Evolutionary conservation across 2,797 vertebrate genomes (phyloP).

Genomic region (Gambusia yucatana): DNA sequence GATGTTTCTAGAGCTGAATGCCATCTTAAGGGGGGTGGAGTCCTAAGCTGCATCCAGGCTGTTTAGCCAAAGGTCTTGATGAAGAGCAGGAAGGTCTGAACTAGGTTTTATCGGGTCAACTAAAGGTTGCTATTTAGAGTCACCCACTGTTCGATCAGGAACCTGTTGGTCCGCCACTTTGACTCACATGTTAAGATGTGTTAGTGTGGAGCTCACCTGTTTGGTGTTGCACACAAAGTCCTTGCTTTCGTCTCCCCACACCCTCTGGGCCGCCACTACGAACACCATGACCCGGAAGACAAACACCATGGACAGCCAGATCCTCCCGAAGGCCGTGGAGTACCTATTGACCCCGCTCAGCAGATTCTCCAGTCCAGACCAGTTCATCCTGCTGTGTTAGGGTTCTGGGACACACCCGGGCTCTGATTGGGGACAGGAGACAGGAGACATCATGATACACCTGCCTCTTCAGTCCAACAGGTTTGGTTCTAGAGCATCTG

Average conservation of each 20-base stretch:
- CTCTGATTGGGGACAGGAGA: constrained; percentile 12
- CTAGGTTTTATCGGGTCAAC: too few species aligned
- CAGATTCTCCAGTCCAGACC: constrained; percentile 85
- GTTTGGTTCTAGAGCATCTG: neutral
- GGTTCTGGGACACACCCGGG: neutral
- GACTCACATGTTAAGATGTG: neutral
- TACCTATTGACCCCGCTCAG: constrained; percentile 91
- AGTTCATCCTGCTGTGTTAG: constrained; percentile 86
- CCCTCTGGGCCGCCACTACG: constrained; percentile 88
- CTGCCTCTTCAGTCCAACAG: neutral
- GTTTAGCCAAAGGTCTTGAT: too few species aligned
- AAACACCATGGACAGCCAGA: constrained; percentile 95
- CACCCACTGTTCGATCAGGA: neutral
- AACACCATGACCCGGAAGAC: constrained; percentile 94
- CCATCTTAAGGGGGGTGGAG: too few species aligned
- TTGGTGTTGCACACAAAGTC: constrained; percentile 92
- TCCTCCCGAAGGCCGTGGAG: constrained; percentile 92
- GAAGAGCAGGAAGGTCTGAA: too few species aligned
- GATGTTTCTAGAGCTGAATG: too few species aligned
- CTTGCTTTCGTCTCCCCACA: constrained; percentile 91
- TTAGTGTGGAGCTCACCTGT: constrained; percentile 70
- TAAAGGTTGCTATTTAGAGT: too few species aligned
- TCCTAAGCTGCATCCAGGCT: too few species aligned
- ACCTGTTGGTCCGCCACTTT: neutral
- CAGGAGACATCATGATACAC: neutral